Evolutionary conservation across 2,113 vertebrate species (phyloP), one percentile per base, ranked within the genome.

Genomic region (Thalassoma bifasciatum): DNA sequence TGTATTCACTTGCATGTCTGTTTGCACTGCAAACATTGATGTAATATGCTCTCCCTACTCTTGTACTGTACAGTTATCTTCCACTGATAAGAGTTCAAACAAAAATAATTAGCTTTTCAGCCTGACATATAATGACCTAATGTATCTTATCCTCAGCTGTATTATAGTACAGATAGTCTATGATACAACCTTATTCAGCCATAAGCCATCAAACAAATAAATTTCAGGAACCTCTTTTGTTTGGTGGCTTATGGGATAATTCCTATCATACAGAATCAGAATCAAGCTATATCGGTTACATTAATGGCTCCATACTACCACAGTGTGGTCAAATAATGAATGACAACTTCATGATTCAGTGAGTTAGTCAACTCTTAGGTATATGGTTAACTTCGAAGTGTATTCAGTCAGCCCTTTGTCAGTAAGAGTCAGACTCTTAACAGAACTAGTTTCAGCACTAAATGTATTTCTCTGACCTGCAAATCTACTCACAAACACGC

Each of bases 31-130:
- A 88, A 85, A 86, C 83, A 88, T n/a, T 60, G 53, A 14, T 12
- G 24, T 44, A 47, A 68, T 89, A 40, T 74, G 76, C 75, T 53
- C 40, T 36, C 22, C 13, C 62, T 22, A 11, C 21, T 66, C n/a
- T 49, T 70, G 51, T n/a, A 37, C 50, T 75, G 73, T 54, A 59
- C 8, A 85, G 34, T 37, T 9, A 54, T 49, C 21, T 11, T 50
- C 23, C 47, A 24, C 12, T 69, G 59, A 88, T 83, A 66, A 53
- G 69, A 67, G 22, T 19, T 49, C 79, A 89, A 88, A 92, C 85
- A 92, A 70, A 90, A 56, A 26, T 88, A 88, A 92, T 86, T 88
- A 53, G 19, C 40, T 77, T 75, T 77, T 64, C 69, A 34, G 14
- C 10, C 22, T 72, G 38, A 24, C 1, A 0, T 23, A 9, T 34